Conservation (phyloP, 2,888 invertebrate species). For the Caenorhabditis sp. region DNA sequence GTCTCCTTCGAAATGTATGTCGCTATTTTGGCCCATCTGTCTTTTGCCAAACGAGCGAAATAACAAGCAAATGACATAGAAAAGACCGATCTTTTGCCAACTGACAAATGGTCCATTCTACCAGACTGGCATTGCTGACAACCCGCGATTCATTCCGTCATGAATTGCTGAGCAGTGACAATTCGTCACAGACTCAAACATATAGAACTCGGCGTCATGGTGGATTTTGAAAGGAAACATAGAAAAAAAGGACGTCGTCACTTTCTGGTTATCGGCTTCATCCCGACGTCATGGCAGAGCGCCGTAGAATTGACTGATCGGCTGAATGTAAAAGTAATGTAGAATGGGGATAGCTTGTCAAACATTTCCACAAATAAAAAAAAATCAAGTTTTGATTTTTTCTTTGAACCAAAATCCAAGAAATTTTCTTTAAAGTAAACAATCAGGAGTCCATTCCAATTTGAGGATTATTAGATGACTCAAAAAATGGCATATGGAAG, state of each 20-base stretch:
- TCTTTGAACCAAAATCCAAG: too few species aligned
- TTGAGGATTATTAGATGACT: neutral
- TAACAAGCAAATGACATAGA: conserved; percentile 1
- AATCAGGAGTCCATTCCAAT: too few species aligned
- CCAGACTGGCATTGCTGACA: conserved; percentile 25
- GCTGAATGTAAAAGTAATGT: conserved; percentile 40
- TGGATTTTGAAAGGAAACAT: conserved; percentile 26
- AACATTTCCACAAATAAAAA: too few species aligned
- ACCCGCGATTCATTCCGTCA: conserved; percentile 24
- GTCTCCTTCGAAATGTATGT: conserved; percentile 51
- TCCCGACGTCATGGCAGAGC: conserved; percentile 33
- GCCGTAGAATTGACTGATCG: conserved; percentile 14
- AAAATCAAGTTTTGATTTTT: too few species aligned
- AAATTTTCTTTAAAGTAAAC: too few species aligned
- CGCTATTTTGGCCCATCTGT: conserved; percentile 30
- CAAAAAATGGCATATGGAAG: neutral
- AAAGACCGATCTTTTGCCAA: conserved; percentile 38
- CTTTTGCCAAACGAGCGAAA: conserved; percentile 11
- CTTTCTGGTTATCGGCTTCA: neutral
- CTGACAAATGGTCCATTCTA: conserved; percentile 40
- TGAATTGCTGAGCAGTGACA: conserved; percentile 46
- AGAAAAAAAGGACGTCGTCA: conserved; percentile 19
- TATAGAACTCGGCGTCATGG: neutral
- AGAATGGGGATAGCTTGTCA: too few species aligned
- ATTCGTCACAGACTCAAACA: conserved; percentile 22